Evolutionary conservation across 2,888 invertebrate species (phyloP).

Genomic region (Netelia virgata): DNA sequence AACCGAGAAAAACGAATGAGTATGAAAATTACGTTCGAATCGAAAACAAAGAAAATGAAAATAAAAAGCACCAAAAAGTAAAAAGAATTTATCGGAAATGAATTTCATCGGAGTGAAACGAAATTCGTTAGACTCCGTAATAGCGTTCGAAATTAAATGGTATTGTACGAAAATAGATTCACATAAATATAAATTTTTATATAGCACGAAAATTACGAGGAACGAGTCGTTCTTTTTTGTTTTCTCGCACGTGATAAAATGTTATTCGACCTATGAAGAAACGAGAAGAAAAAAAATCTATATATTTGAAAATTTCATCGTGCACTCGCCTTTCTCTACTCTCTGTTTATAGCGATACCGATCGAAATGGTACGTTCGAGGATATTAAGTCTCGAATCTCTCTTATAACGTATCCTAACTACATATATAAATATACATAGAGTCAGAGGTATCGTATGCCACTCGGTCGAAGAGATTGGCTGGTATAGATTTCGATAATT

Average conservation of each 20-base stretch:
- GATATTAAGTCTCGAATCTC: not conserved
- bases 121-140: not conserved
- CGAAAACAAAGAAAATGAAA: no score
- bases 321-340: not conserved
- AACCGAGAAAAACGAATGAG: no score
- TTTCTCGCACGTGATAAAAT: no score
- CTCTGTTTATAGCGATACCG: not conserved
- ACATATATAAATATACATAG: not conserved
- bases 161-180: no score
- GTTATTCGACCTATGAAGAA: not conserved
- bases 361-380: not conserved
- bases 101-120: not conserved
- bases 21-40: no score
- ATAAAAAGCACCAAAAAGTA: no score
- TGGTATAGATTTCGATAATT: slow-evolving; percentile 76
- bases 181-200: no score
- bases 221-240: no score
- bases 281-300: not conserved
- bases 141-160: not conserved
- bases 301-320: slow-evolving; percentile 10
- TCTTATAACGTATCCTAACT: not conserved
- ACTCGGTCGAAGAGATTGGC: slow-evolving; percentile 35
- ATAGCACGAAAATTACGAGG: no score
- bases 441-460: not conserved
- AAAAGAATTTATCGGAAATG: no score